phyloP scores from a whole-genome alignment of 2,797 vertebrate species.

The Sternotherus odoratus region DNA sequence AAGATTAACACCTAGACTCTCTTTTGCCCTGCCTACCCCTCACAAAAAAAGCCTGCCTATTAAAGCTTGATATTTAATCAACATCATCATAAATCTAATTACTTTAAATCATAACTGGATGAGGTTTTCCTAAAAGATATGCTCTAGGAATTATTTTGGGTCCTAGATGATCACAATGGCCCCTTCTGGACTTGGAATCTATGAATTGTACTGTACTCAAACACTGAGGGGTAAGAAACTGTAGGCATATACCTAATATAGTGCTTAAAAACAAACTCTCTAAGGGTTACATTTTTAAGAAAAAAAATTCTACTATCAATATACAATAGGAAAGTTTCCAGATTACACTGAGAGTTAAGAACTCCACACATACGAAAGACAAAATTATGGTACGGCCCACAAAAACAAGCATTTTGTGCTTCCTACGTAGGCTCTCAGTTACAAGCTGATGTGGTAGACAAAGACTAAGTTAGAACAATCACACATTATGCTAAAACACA shows the following conservation, averaged over 20 bases:
- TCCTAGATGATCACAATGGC: not conserved
- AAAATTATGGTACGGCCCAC: not conserved
- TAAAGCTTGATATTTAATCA: not conserved
- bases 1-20: not conserved
- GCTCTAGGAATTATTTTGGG: not conserved
- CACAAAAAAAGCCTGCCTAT: not conserved
- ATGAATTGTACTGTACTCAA: not conserved
- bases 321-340: not conserved
- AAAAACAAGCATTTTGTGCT: not conserved
- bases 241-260: not conserved
- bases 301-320: too few relatives aligned
- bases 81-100: not conserved
- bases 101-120: not conserved
- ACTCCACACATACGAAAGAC: not conserved
- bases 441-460: too few relatives aligned
- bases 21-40: not conserved
- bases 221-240: not conserved
- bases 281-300: not conserved
- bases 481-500: not conserved
- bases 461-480: not conserved
- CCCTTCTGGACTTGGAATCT: not conserved
- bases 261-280: not conserved
- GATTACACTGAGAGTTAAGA: not conserved
- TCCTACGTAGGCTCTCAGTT: not conserved
- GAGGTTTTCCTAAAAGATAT: not conserved